Conservation (phyloP, 2,888 invertebrate species). For the Emmelina monodactyla region DNA sequence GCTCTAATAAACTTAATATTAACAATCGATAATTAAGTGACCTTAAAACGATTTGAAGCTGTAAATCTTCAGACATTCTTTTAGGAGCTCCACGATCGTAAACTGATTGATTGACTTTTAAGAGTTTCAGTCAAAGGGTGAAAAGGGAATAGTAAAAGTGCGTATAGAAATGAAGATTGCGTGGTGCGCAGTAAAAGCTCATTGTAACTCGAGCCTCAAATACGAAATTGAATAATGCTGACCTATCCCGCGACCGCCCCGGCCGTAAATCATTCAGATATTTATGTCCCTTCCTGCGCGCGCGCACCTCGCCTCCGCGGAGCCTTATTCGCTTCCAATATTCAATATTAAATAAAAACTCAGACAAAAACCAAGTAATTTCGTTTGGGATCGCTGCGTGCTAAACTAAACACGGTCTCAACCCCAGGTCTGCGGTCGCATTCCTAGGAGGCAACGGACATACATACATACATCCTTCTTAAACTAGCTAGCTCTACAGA, state of each 20-base stretch:
- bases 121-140: too few relatives aligned
- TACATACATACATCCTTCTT: too few relatives aligned
- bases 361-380: conserved; percentile 62
- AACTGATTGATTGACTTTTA: conserved; percentile 1
- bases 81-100: conserved; percentile 28
- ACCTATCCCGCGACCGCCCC: conserved; percentile 65
- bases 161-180: too few relatives aligned
- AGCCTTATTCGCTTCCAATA: conserved; percentile 51
- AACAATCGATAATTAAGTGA: conserved; percentile 63
- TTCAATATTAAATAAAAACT: conserved; percentile 64
- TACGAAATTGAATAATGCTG: conserved; percentile 67
- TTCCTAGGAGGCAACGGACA: too few relatives aligned
- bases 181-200: conserved; percentile 56
- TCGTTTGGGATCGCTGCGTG: conserved; percentile 47
- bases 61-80: conserved; percentile 22
- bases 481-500: too few relatives aligned
- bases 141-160: neutral
- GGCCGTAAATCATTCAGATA: conserved; percentile 64
- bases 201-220: conserved; percentile 64
- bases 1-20: conserved; percentile 54
- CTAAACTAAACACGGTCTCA: too few relatives aligned
- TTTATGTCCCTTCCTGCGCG: conserved; percentile 58
- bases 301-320: conserved; percentile 28
- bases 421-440: conserved; percentile 37
- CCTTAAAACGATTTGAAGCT: conserved; percentile 42